Base-by-base conservation (phyloP, 1,140 invertebrate species). In the Cotesia chilonis region DNA sequence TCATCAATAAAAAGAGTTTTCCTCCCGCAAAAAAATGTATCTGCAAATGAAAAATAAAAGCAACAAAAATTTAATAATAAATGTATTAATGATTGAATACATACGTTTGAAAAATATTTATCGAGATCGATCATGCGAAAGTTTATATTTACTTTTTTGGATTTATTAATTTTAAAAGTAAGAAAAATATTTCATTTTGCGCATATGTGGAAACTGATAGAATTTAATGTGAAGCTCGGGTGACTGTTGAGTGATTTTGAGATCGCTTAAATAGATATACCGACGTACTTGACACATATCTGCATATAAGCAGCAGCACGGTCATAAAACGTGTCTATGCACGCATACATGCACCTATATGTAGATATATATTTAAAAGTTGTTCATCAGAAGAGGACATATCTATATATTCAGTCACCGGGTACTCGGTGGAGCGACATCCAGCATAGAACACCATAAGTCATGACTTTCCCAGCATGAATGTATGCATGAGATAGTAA, bases 401-500 rank as follows among this genome's bases (percentile, higher is more conserved):
- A 64, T 55, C 60, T 69, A 72, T 71, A 64, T 68, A 70, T 67
- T 71, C 60, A 73, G 57, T 68, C 55, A 70, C 70, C 65, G 17
- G 63, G 12, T 52, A 35, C 70, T 70, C 38, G 63, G 12, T 52
- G 14, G 71, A 75, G 35, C 47, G 71, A 75, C 77, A 81, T 81
- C 57, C 68, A 69, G 59, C 66, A 70, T 72, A 55, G 72, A 74
- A 73, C 63, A 75, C 72, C 79, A 82, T 84, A 85, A 84, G 79
- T 84, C 83, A 85, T 82, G 77, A 74, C 73, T 78, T 78, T 79
- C 71, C 72, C 73, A 75, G 76, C 72, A 86, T 85, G 84, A 86
- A 86, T 86, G 81, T 85, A 85, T 86, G 83, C 83, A 85, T 87
- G 83, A 86, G 84, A 86, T 82, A 84, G 76, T 79, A 87, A 85